Evolutionary conservation across 2,113 vertebrate genomes (phyloP).

Genomic region (Cyanistes caeruleus): DNA sequence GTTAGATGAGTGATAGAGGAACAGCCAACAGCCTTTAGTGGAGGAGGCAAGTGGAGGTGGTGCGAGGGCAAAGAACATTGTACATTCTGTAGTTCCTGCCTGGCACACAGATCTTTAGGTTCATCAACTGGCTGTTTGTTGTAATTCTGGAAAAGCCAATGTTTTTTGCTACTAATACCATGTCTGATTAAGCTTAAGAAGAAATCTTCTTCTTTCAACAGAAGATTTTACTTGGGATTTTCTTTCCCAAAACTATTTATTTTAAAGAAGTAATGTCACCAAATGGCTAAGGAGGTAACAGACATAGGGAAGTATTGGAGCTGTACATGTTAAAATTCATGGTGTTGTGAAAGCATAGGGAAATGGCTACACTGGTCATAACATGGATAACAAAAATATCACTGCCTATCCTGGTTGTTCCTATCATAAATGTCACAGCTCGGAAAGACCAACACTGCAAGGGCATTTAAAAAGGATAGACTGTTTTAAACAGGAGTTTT

Average conservation of each 20-base stretch:
- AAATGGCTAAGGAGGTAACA: not conserved
- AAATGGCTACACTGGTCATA: not conserved
- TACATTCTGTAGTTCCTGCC: not conserved
- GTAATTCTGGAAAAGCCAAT: not conserved
- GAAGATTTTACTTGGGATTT: not conserved
- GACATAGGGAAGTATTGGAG: not conserved
- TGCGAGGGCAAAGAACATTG: not conserved
- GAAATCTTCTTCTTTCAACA: not conserved
- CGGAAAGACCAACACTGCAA: not conserved
- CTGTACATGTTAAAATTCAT: not conserved
- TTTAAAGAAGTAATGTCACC: not conserved
- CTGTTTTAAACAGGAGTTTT: not conserved
- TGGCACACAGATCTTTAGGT: not conserved
- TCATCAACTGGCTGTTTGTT: not conserved
- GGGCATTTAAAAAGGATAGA: not conserved
- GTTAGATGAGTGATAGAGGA: not conserved
- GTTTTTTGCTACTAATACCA: not conserved
- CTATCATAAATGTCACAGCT: not conserved
- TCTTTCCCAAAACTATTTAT: not conserved
- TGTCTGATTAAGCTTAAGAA: not conserved
- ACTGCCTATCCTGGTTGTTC: not conserved
- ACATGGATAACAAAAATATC: not conserved
- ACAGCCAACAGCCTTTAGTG: not conserved
- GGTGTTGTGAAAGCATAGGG: not conserved
- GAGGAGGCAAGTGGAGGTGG: not conserved